These are phyloP conservation scores for Ophioderma brevispina DNA, from an alignment of 35 echinoderm and acorn worm genomes.

Conservation along the genomic window DNA sequence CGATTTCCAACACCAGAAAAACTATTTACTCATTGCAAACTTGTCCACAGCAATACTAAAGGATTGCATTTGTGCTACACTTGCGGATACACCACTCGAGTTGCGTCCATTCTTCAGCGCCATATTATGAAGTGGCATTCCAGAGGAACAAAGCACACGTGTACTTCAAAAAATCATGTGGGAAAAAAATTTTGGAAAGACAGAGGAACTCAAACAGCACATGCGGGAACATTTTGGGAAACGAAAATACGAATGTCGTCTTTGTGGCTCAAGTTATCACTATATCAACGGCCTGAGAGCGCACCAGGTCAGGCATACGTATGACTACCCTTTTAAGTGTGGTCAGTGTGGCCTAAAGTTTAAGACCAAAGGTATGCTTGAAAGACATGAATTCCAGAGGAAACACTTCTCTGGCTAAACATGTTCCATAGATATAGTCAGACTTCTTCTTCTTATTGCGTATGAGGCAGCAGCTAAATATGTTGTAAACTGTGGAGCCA, in stretches of 20 bases:
- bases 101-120: not conserved
- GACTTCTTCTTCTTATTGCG: no score
- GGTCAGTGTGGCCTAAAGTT: slow-evolving; percentile 40
- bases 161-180: not conserved
- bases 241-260: not conserved
- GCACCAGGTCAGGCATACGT: slow-evolving; percentile 20
- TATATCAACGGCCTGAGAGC: slow-evolving; percentile 22
- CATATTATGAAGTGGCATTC: slow-evolving; percentile 37
- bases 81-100: slow-evolving; percentile 11
- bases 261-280: slow-evolving; percentile 28
- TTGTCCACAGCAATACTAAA: slow-evolving; percentile 28
- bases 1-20: not conserved
- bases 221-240: not conserved
- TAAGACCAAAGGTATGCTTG: slow-evolving; percentile 43
- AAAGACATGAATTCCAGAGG: slow-evolving; percentile 50
- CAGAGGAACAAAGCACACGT: not conserved
- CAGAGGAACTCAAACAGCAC: slow-evolving; percentile 26
- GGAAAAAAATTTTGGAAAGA: not conserved
- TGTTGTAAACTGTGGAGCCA: no score
- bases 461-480: no score
- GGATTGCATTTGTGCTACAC: slow-evolving; percentile 27
- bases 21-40: not conserved
- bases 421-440: no score
- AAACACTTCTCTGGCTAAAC: slow-evolving; percentile 32
- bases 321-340: slow-evolving; percentile 43